Evolutionary conservation across 2,797 vertebrate species (phyloP).

Genomic region (Emydoidea blandingii): DNA sequence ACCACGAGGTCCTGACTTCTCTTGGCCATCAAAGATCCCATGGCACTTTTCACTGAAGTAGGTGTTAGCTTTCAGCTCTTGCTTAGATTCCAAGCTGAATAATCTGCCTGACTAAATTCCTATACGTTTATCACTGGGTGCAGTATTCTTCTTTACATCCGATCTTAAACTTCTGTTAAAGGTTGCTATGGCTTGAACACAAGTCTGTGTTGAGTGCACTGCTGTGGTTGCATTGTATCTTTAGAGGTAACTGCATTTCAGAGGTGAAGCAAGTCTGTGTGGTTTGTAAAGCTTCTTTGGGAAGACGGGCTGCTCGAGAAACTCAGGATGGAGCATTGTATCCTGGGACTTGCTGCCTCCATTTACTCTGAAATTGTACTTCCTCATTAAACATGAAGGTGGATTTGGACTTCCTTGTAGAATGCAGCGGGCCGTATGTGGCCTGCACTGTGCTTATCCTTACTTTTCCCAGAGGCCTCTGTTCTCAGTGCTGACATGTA

Average conservation of each 20-base stretch:
- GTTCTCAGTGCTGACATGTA: neutral
- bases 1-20: neutral
- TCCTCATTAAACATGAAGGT: slow-evolving; percentile 5
- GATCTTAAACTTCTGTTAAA: neutral
- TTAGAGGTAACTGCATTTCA: neutral
- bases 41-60: slow-evolving; percentile 24
- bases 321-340: neutral
- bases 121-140: neutral
- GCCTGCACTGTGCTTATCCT: neutral
- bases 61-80: neutral
- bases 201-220: neutral
- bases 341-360: neutral
- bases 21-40: slow-evolving; percentile 7
- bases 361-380: neutral
- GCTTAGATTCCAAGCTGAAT: neutral
- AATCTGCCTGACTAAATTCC: slow-evolving; percentile 22
- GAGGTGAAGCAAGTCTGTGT: neutral
- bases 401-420: neutral
- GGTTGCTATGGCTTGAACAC: neutral
- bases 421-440: neutral
- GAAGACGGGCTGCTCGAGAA: neutral
- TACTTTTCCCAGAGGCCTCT: neutral
- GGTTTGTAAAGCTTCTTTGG: slow-evolving; percentile 18
- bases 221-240: neutral
- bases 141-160: neutral